Percentiles rank a stretch among this genome's conserved stretches.
These are phyloP conservation scores for Dendrolimus kikuchii DNA, from an alignment of 1,140 invertebrate genomes.

Conservation along the genomic window DNA sequence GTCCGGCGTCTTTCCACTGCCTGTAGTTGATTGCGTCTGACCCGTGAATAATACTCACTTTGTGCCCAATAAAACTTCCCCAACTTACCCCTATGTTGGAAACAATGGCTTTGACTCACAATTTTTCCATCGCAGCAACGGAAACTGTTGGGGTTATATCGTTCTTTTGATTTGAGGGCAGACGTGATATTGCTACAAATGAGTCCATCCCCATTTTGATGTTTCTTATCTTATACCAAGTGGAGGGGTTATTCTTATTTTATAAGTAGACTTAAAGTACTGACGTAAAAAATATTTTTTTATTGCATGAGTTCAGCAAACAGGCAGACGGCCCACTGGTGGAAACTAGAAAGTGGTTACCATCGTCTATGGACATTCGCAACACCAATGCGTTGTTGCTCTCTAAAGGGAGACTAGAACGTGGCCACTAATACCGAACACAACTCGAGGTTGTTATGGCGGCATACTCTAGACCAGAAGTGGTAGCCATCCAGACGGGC, in stretches of 20 bases:
- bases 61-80: constrained; percentile 65
- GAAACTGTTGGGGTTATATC: constrained; percentile 45
- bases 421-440: too few species aligned
- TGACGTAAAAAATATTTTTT: background rate
- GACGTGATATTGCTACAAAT: constrained; percentile 54
- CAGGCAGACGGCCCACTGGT: too few species aligned
- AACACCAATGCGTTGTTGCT: too few species aligned
- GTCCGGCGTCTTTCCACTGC: constrained; percentile 38
- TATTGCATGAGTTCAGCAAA: background rate
- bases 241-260: too few species aligned
- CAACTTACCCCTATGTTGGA: constrained; percentile 47
- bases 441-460: too few species aligned
- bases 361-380: too few species aligned
- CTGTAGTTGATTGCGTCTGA: constrained; percentile 39
- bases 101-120: constrained; percentile 62
- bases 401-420: too few species aligned
- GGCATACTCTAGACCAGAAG: too few species aligned
- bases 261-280: too few species aligned
- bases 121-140: constrained; percentile 40
- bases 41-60: constrained; percentile 61
- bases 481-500: too few species aligned
- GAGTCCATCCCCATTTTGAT: constrained; percentile 21
- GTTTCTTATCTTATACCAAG: constrained; percentile 6
- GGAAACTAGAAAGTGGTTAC: too few species aligned
- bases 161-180: constrained; percentile 54